Percentiles rank a stretch among this genome's conserved stretches.
Conservation (phyloP, 2,888 invertebrate species). For the Omphaloscelis lunosa region DNA sequence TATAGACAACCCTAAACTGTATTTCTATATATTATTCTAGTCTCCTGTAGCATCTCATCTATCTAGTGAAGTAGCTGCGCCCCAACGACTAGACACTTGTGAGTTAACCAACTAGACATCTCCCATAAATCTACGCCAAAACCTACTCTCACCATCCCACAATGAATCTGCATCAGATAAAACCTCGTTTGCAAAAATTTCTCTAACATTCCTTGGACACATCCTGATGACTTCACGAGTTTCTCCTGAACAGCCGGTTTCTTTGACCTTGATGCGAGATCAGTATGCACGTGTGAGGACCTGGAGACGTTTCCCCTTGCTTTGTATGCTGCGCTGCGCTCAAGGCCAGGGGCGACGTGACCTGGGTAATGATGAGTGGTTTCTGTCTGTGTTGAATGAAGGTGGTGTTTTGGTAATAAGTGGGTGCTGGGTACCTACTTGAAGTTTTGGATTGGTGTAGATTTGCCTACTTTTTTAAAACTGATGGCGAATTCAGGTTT, state of each 20-base stretch:
- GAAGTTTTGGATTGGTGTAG: not conserved
- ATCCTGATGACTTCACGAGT: slow-evolving; percentile 66
- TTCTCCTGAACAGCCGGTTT: slow-evolving; percentile 62
- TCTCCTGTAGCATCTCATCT: not conserved
- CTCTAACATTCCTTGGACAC: slow-evolving; percentile 53
- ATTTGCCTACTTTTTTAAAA: not conserved
- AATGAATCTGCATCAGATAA: slow-evolving; percentile 49
- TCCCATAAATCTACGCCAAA: slow-evolving; percentile 34
- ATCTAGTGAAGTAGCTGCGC: not conserved
- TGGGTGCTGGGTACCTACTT: slow-evolving; percentile 10
- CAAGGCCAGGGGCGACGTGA: slow-evolving; percentile 63
- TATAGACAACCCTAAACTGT: not conserved
- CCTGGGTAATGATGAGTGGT: slow-evolving; percentile 31
- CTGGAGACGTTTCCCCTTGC: slow-evolving; percentile 64
- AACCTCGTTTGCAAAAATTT: slow-evolving; percentile 47
- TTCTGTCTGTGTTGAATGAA: slow-evolving; percentile 13
- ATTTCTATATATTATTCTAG: too few relatives aligned
- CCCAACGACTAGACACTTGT: slow-evolving; percentile 1
- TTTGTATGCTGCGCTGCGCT: slow-evolving; percentile 58
- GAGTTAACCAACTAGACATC: slow-evolving; percentile 4
- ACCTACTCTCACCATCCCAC: slow-evolving; percentile 19
- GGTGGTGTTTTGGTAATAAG: slow-evolving; percentile 39
- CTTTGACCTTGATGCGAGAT: slow-evolving; percentile 60
- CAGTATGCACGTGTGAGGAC: slow-evolving; percentile 53
- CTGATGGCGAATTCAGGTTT: too few relatives aligned